Conservation (phyloP, 2,113 vertebrate genomes). For the Prinia subflava region DNA sequence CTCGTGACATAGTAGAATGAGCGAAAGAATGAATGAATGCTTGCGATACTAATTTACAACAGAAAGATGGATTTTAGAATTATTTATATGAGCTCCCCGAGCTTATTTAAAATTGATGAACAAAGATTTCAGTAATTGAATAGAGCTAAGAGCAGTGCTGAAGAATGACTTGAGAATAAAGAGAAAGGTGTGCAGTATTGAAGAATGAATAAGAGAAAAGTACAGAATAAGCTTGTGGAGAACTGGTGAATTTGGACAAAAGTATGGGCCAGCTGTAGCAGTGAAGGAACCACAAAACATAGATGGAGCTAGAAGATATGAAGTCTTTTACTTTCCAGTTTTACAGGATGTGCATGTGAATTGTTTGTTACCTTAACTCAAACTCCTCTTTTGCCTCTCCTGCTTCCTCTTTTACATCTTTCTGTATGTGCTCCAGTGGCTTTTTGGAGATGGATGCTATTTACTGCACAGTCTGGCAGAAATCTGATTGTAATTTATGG, state of each 20-base stretch:
- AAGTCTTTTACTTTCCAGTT: background rate
- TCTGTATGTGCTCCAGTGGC: background rate
- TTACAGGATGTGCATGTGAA: background rate
- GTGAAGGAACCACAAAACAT: background rate
- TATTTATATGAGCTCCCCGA: background rate
- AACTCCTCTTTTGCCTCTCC: background rate
- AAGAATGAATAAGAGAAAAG: background rate
- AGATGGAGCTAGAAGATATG: background rate
- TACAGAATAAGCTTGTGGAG: background rate
- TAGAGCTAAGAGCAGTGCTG: background rate
- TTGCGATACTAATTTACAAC: background rate
- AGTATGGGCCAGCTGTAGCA: background rate
- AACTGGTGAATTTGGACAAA: background rate
- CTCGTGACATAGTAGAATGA: background rate
- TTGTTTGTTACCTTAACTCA: background rate
- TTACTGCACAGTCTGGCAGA: background rate
- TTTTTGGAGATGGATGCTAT: background rate
- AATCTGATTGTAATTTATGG: background rate
- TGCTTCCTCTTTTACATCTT: background rate
- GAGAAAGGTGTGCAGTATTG: background rate
- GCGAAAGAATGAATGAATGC: background rate
- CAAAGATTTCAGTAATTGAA: background rate
- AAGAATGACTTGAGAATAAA: background rate
- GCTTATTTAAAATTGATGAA: constrained; percentile 11
- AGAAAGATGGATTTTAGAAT: background rate